A percentile compares a stretch with the other conserved stretches of the same genome.
Evolutionary conservation across 2,888 invertebrate genomes (phyloP).

Genomic region (Xestia ashworthii): DNA sequence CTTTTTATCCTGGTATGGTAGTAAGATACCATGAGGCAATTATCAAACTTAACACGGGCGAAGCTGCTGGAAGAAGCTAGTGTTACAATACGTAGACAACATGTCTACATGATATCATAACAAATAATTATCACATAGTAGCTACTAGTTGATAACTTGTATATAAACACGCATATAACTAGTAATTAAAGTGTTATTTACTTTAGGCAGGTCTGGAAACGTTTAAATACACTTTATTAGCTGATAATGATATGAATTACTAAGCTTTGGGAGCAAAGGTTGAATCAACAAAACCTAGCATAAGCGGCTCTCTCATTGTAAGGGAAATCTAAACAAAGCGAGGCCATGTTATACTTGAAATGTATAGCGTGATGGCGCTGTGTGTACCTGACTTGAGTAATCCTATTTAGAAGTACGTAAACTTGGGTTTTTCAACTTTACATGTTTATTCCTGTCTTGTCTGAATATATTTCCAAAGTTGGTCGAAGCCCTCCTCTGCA

Average conservation of each 20-base stretch:
- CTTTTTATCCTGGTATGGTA: too few species aligned
- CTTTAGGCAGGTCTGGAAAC: constrained; percentile 27
- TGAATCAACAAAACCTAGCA: constrained; percentile 6
- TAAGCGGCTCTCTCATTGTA: too few species aligned
- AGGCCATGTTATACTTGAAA: too few species aligned
- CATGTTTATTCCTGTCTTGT: constrained; percentile 6
- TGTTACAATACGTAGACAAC: constrained; percentile 15
- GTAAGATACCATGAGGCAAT: too few species aligned
- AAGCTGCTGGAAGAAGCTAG: too few species aligned
- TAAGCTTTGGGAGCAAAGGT: constrained; percentile 32
- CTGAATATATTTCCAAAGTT: constrained; percentile 7
- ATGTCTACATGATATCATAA: constrained; percentile 11
- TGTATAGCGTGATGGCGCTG: too few species aligned
- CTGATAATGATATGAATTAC: constrained; percentile 25
- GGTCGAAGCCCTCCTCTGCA: background rate
- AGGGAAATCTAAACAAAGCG: too few species aligned
- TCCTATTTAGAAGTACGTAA: constrained; percentile 10
- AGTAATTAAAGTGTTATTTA: constrained; percentile 34
- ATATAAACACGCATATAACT: constrained; percentile 21
- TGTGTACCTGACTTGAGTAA: constrained; percentile 2
- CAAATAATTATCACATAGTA: constrained; percentile 19
- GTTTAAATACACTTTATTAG: constrained; percentile 19
- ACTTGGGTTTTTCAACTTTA: background rate
- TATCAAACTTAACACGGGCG: too few species aligned
- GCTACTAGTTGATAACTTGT: constrained; percentile 29